Conservation (phyloP, 2,888 invertebrate species). For the Entomobrya multifasciata region DNA sequence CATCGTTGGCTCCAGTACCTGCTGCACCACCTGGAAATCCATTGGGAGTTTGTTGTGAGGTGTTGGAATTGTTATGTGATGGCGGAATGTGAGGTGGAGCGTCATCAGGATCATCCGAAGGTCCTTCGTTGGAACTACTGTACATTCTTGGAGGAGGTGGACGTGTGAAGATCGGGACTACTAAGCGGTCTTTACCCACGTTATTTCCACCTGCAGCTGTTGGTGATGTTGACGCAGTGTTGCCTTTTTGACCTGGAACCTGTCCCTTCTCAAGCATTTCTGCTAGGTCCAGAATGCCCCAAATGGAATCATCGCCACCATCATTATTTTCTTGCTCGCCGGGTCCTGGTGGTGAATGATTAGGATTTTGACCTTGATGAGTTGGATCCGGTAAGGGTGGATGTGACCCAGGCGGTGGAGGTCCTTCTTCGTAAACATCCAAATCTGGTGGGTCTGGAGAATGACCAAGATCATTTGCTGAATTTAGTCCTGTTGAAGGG, state of each 20-base stretch:
- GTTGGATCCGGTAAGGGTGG: slow-evolving; percentile 20
- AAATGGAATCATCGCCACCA: slow-evolving; percentile 52
- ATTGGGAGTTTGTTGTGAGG: no score
- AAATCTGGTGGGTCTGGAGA: slow-evolving; percentile 30
- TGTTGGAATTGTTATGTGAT: no score
- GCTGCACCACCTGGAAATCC: no score
- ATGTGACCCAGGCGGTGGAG: slow-evolving; percentile 8
- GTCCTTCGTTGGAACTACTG: not conserved
- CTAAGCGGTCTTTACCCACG: not conserved
- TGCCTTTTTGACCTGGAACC: slow-evolving; percentile 4
- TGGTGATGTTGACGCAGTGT: not conserved
- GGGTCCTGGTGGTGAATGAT: not conserved
- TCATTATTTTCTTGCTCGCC: not conserved
- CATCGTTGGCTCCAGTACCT: not conserved
- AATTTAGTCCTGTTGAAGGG: not conserved
- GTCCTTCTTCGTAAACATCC: slow-evolving; percentile 43
- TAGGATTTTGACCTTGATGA: slow-evolving; percentile 1
- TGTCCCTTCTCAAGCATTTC: slow-evolving; percentile 52
- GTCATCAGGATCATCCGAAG: not conserved
- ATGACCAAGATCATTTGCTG: not conserved
- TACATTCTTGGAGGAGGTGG: slow-evolving; percentile 47
- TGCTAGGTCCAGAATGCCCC: slow-evolving; percentile 64
- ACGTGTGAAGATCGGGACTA: slow-evolving; percentile 34
- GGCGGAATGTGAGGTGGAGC: no score
- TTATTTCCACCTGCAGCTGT: not conserved